Conservation (phyloP, 2,888 invertebrate genomes). For the Drosophila stalkeri region DNA sequence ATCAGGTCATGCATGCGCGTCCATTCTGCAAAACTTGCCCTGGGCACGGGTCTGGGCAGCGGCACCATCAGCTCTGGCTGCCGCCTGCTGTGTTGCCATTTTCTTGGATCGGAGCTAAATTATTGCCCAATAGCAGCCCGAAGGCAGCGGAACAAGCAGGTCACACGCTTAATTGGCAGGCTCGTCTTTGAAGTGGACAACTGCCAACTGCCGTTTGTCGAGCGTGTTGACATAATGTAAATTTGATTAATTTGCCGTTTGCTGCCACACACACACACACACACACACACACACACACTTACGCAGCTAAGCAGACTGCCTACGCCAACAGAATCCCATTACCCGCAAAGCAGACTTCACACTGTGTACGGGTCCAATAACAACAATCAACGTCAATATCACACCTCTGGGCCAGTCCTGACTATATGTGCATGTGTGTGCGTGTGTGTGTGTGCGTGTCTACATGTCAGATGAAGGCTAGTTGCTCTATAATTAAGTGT, state of each 20-base stretch:
- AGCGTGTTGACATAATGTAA: slow-evolving; percentile 68
- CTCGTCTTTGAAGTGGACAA: slow-evolving; percentile 23
- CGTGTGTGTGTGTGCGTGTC: neutral
- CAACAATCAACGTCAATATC: slow-evolving; percentile 38
- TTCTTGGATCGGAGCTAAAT: slow-evolving; percentile 13
- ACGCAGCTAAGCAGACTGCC: neutral
- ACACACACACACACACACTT: neutral
- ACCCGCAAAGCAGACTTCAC: slow-evolving; percentile 4
- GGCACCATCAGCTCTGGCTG: too few species aligned
- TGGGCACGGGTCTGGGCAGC: neutral
- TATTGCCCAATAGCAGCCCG: slow-evolving; percentile 16
- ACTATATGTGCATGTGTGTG: neutral
- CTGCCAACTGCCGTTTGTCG: slow-evolving; percentile 16
- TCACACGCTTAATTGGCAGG: slow-evolving; percentile 31
- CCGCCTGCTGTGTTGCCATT: slow-evolving; percentile 15
- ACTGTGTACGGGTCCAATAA: slow-evolving; percentile 19
- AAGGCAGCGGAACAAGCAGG: slow-evolving; percentile 25
- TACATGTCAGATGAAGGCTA: slow-evolving; percentile 9
- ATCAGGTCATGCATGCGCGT: slow-evolving; percentile 22
- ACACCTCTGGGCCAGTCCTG: slow-evolving; percentile 19
- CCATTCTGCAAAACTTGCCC: slow-evolving; percentile 1
- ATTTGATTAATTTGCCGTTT: slow-evolving; percentile 72
- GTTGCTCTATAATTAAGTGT: slow-evolving; percentile 38
- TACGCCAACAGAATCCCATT: neutral
- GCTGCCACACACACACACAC: neutral